A percentile compares a stretch with the other conserved stretches of the same genome.
Evolutionary conservation across 2,888 invertebrate genomes (phyloP).

Genomic region (Microdon myrmicae): DNA sequence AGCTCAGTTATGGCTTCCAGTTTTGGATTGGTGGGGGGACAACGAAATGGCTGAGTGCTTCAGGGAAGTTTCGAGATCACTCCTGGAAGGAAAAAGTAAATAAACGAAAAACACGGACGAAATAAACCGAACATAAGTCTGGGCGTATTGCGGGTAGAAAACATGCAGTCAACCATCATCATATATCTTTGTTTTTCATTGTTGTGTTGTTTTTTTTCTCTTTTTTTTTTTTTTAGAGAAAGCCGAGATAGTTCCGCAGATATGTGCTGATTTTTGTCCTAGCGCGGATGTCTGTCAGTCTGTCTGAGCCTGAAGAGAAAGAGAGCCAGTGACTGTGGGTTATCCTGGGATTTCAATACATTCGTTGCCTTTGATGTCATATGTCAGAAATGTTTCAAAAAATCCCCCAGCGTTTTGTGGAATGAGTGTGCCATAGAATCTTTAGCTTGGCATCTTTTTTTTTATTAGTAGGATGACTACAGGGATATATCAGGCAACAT

Average conservation of each 20-base stretch:
- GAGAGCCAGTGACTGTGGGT: constrained; percentile 29
- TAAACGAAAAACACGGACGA: not conserved
- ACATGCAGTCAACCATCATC: constrained; percentile 39
- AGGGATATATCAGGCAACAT: no score
- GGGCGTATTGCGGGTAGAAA: constrained; percentile 24
- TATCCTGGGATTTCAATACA: constrained; percentile 45
- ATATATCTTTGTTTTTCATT: constrained; percentile 42
- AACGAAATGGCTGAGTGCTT: no score
- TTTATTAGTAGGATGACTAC: no score
- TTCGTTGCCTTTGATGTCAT: constrained; percentile 41
- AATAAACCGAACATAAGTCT: constrained; percentile 27
- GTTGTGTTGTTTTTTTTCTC: no score
- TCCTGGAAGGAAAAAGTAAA: no score
- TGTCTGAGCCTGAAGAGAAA: constrained; percentile 17
- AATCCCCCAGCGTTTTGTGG: not conserved
- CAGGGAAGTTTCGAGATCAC: no score
- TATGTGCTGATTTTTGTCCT: constrained; percentile 9
- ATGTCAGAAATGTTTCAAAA: constrained; percentile 34
- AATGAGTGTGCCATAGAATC: not conserved
- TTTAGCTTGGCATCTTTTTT: no score
- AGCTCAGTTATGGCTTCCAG: constrained; percentile 18
- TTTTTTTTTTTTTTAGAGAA: no score
- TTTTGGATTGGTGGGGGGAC: constrained; percentile 8
- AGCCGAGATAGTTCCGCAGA: constrained; percentile 18
- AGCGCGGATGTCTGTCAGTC: constrained; percentile 37